These are phyloP conservation scores for Achatina immaculata DNA, from an alignment of 1,140 invertebrate species.

Conservation along the genomic window DNA sequence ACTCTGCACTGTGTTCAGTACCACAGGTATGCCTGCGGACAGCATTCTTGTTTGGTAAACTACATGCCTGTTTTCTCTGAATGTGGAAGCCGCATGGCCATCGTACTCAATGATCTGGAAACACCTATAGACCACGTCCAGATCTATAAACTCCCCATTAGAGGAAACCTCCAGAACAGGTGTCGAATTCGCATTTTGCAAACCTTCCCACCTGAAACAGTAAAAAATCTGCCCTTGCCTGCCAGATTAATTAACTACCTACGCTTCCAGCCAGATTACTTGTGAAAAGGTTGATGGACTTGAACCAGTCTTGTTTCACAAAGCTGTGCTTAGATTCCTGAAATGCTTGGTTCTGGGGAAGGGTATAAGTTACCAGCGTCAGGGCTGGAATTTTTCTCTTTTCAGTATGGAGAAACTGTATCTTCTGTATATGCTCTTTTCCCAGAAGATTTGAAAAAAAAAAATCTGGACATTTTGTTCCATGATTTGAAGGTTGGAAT, in stretches of 20 bases:
- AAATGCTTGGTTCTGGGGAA: no score
- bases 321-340: no score
- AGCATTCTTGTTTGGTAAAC: slow-evolving; percentile 68
- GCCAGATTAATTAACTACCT: slow-evolving; percentile 65
- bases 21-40: slow-evolving; percentile 65
- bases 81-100: slow-evolving; percentile 69
- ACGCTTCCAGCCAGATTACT: slow-evolving; percentile 67
- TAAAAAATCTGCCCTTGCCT: slow-evolving; percentile 64
- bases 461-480: no score
- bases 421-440: no score
- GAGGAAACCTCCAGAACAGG: slow-evolving; percentile 64
- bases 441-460: no score
- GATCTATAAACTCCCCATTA: slow-evolving; percentile 67
- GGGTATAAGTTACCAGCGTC: no score
- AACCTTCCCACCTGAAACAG: slow-evolving; percentile 56
- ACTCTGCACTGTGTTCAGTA: slow-evolving; percentile 70
- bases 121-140: slow-evolving; percentile 64
- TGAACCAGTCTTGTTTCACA: background rate
- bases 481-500: no score
- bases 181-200: slow-evolving; percentile 67
- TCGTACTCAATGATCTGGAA: slow-evolving; percentile 67
- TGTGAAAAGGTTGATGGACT: slow-evolving; percentile 22
- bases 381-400: no score
- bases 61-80: slow-evolving; percentile 68
- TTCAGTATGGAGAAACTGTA: no score